Evolutionary conservation across 2,113 vertebrate genomes (phyloP).

Genomic region (Pollimyrus isidori): DNA sequence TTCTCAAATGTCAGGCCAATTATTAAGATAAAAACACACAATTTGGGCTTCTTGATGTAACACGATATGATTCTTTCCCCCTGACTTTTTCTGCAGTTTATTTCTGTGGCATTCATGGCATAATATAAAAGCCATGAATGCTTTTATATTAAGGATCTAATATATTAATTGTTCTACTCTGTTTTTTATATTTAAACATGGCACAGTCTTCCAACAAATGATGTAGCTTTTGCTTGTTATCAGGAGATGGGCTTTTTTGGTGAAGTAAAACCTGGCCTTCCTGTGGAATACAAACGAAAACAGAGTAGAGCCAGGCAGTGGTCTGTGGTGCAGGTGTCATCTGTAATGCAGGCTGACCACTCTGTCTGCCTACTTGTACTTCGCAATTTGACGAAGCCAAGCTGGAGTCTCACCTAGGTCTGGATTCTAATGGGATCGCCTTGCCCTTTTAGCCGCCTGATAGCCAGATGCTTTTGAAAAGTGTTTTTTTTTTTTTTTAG

Average conservation of each 20-base stretch:
- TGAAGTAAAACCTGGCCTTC: background rate
- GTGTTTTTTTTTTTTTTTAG: background rate
- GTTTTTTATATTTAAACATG: background rate
- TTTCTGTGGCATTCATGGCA: background rate
- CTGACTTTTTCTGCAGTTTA: background rate
- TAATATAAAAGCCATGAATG: background rate
- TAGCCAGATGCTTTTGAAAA: background rate
- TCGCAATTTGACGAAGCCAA: background rate
- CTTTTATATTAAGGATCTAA: background rate
- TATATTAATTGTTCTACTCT: background rate
- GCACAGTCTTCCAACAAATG: background rate
- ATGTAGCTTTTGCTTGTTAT: background rate
- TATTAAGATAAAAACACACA: background rate
- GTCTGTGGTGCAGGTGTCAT: background rate
- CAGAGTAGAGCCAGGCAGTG: background rate
- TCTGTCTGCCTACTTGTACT: background rate
- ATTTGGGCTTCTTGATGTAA: background rate
- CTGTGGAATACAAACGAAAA: background rate
- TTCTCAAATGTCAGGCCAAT: background rate
- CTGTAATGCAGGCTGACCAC: background rate
- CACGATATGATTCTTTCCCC: background rate
- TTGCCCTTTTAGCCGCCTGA: background rate
- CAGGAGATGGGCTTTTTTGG: background rate
- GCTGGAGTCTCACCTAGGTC: background rate
- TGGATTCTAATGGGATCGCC: background rate